Evolutionary conservation across 2,797 vertebrate genomes (phyloP), one percentile per base, ranked within the genome.

Genomic region (Malurus leucopterus): DNA sequence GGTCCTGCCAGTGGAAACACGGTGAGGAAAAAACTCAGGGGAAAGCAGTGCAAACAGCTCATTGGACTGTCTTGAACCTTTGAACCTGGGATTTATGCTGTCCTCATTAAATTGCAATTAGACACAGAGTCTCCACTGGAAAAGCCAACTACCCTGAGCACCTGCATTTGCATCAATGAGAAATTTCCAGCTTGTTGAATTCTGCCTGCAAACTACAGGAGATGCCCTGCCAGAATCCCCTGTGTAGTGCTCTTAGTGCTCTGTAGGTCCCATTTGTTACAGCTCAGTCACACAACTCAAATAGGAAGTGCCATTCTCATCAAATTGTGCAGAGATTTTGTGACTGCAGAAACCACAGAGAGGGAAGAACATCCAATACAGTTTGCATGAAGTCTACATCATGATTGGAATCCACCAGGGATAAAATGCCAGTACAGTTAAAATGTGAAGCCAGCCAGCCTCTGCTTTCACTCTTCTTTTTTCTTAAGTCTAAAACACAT

Each of bases 1-100:
- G 99, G 96, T 99, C 99, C 99, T 99, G 97, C 53, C 75, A 85
- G 80, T 2, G 72, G 55, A 93, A 95, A 82, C 65, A 91, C 36
- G 80, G 38, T 9, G 79, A 84, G 69, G 77, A 63, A 59, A 72
- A 30, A 70, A 7, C 55, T 92, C 27, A 63, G 55, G 80, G 32
- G 81, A 67, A 84, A 69, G 63, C 50, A 27, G 70, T 9, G 63
- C 50, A 38, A 64, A 20, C 26, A 32, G 50, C 30, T 69, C 44
- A 11, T 1, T 43, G 43, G 20, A 23, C 32, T 26, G 12, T 47
- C 54, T 32, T 36, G 17, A 67, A 53, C 44, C 27, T 69, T 15
- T 55, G 55, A 89, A 54, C 30, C 26, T 44, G 40, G 76, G 54
- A 62, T 44, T 26, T 32, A 40, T 51, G 43, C 13, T 64, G 54